Evolutionary conservation across 2,888 invertebrate species (phyloP), one percentile per base, ranked within the genome.

Genomic region (Acronicta leporina): DNA sequence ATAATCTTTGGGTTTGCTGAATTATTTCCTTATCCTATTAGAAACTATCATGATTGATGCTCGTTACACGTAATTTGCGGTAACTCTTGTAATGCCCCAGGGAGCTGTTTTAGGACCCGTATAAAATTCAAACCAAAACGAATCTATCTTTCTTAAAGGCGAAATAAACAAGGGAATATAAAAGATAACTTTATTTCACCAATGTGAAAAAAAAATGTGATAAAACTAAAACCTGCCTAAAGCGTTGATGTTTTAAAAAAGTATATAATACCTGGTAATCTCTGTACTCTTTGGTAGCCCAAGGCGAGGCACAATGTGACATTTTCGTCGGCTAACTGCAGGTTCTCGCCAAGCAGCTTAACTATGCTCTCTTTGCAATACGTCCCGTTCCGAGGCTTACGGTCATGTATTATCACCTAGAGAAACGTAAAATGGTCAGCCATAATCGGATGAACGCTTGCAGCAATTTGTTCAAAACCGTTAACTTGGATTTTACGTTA

Each of bases 311-410:
- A 94, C 56, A 94, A 80, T 5, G 94, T 94, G 30, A 94, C 93
- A 78, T 94, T 94, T 75, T 94, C 94, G 58, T 94, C 94, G 2
- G 94, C 94, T 30, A 94, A 74, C 75, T 94, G 94, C 27, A 94
- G 77, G 73, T 94, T 94, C 69, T 94, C 94, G 0, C 94, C 94
- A 14, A 94, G 87, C 9, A 94, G 84, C 78, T 94, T 94, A 30
- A 94, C 91, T 71, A 94, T 94, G 72, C 86, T 94, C 78, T 94
- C 94, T 75, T 94, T 94, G 79, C 94, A 94, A 75, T 92, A 94
- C 0, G 94, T 94, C 42, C 94, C 94, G 69, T 94, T 94, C 1
- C 94, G 86, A 14, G 94, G 94, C 73, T 94, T 94, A 58, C 94
- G 88, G 63, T 94, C 94, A 77, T 94, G 94, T 78, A 94, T 94